Percentiles rank a stretch among this genome's conserved stretches.
These are phyloP conservation scores for Carduelis carduelis DNA, from an alignment of 2,797 vertebrate genomes.

Conservation along the genomic window DNA sequence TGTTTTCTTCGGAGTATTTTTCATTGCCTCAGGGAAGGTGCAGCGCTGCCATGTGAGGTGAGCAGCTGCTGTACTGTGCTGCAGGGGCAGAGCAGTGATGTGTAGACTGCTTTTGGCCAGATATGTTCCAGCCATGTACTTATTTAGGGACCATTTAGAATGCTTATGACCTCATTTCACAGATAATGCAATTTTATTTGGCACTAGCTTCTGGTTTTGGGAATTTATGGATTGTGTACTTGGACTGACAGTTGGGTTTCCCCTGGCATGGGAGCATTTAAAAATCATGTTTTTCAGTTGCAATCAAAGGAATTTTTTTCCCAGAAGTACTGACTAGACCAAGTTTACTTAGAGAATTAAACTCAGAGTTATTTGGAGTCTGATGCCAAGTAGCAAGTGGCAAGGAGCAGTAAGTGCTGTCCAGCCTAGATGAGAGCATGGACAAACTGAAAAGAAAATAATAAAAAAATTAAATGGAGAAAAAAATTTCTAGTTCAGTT, in stretches of 20 bases:
- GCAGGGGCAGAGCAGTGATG: background rate
- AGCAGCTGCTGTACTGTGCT: background rate
- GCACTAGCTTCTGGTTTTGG: background rate
- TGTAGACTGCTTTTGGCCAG: background rate
- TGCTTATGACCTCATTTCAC: background rate
- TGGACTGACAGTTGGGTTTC: background rate
- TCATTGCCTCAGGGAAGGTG: background rate
- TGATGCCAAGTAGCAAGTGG: background rate
- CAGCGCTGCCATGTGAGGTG: background rate
- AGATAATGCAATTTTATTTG: background rate
- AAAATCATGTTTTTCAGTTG: background rate
- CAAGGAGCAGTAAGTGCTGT: background rate
- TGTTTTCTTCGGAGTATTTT: background rate
- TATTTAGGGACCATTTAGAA: background rate
- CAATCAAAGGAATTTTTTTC: background rate
- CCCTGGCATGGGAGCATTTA: background rate
- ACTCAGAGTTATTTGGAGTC: background rate
- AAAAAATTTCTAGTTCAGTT: background rate
- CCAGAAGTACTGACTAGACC: background rate
- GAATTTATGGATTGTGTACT: background rate
- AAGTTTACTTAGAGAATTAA: background rate
- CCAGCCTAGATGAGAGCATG: background rate
- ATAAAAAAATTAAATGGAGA: background rate
- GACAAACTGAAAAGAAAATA: background rate
- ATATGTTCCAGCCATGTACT: background rate